These are phyloP conservation scores for Aricia artaxerxes DNA, from an alignment of 2,888 invertebrate species.

Conservation along the genomic window DNA sequence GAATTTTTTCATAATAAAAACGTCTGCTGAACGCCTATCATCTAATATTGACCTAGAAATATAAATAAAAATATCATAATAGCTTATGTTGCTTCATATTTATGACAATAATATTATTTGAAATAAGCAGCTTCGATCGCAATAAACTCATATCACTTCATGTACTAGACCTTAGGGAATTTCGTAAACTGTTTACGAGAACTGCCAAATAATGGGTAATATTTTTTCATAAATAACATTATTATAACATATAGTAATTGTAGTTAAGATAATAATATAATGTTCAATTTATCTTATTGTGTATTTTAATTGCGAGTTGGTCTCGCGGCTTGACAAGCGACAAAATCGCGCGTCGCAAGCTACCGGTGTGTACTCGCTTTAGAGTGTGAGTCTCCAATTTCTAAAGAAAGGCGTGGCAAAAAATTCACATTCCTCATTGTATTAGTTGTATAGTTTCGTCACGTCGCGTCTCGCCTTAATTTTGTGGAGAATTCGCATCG, in stretches of 20 bases:
- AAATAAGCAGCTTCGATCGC: constrained; percentile 19
- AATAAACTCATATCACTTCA: constrained; percentile 30
- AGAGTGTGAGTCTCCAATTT: neutral
- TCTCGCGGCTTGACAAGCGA: neutral
- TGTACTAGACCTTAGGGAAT: constrained; percentile 17
- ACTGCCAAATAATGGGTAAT: constrained; percentile 26
- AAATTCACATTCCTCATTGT: neutral
- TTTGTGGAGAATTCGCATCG: neutral
- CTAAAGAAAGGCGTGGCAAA: neutral
- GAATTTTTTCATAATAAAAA: neutral
- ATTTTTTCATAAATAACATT: constrained; percentile 4
- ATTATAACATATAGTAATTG: constrained; percentile 2
- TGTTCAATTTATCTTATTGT: neutral
- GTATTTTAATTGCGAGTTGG: neutral
- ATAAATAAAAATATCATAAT: constrained; percentile 2
- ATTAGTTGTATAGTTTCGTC: neutral
- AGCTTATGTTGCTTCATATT: constrained; percentile 24
- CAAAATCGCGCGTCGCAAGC: neutral
- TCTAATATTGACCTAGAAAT: neutral
- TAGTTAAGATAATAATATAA: neutral
- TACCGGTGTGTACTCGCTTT: neutral
- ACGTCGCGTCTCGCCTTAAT: constrained; percentile 10
- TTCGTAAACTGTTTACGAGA: constrained; percentile 1
- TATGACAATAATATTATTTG: constrained; percentile 28
- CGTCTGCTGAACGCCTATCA: neutral